A percentile compares a stretch with the other conserved stretches of the same genome.
Conservation (phyloP, 1,140 invertebrate species). For the Brachionus paranguensis region DNA sequence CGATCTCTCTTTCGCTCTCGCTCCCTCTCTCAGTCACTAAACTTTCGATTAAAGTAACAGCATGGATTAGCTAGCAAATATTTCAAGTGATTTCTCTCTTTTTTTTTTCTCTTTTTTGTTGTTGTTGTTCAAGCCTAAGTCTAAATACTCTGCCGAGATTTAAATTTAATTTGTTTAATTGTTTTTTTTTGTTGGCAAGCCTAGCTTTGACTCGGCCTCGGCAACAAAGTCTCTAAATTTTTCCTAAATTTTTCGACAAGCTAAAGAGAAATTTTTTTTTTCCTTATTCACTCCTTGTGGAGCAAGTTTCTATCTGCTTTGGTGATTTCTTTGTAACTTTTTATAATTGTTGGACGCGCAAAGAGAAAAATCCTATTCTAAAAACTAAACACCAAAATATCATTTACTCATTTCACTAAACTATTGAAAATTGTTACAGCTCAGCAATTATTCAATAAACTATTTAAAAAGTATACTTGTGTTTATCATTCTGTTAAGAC, state of each 20-base stretch:
- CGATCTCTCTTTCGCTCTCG: neutral
- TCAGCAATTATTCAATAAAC: neutral
- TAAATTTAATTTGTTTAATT: slow-evolving; percentile 27
- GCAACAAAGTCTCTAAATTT: neutral
- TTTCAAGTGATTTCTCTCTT: slow-evolving; percentile 22
- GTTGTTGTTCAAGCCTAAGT: neutral
- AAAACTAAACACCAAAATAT: neutral
- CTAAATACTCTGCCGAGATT: neutral
- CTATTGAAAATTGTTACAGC: no score
- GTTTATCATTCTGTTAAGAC: no score
- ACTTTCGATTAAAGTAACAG: slow-evolving; percentile 6
- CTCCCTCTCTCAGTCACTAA: neutral
- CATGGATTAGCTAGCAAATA: slow-evolving; percentile 15
- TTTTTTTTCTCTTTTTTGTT: neutral
- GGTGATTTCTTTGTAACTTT: no score
- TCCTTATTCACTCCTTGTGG: no score
- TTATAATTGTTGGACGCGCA: no score
- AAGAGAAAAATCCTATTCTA: neutral
- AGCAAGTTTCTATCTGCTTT: no score
- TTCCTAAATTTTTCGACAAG: no score
- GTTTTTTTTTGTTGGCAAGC: neutral
- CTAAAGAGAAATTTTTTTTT: no score
- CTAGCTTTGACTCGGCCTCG: neutral
- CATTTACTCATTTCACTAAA: no score
- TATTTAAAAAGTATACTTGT: neutral